phyloP scores from a whole-genome alignment of 2,888 invertebrate species.

The Fragum sueziense region DNA sequence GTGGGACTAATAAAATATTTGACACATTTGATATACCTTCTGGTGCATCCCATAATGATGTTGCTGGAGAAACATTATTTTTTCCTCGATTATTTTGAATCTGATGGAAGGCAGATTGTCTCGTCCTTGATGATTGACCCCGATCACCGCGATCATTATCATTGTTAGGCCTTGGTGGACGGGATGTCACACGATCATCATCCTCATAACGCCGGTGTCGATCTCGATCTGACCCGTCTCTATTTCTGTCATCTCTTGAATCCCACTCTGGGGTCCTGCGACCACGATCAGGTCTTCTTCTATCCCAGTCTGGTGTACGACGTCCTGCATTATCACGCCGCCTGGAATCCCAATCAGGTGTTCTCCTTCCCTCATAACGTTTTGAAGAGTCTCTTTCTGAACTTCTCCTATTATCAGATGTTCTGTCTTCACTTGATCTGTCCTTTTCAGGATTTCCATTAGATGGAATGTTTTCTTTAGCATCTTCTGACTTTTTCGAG shows the following conservation, averaged over 20 bases:
- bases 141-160: constrained; percentile 18
- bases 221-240: constrained; percentile 25
- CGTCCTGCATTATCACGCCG: constrained; percentile 19
- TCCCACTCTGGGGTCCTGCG: constrained; percentile 47
- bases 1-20: constrained; percentile 72
- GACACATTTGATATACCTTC: constrained; percentile 64
- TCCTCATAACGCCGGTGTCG: constrained; percentile 32
- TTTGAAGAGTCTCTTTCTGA: constrained; percentile 7
- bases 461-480: neutral
- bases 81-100: constrained; percentile 60
- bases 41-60: constrained; percentile 77
- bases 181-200: constrained; percentile 29
- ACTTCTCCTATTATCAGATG: neutral
- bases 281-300: constrained; percentile 33
- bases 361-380: constrained; percentile 15
- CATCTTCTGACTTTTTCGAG: constrained; percentile 13
- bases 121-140: constrained; percentile 19
- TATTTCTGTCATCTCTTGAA: constrained; percentile 16
- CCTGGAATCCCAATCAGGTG: constrained; percentile 30
- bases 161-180: constrained; percentile 54
- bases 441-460: neutral
- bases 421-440: neutral
- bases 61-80: constrained; percentile 78
- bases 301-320: constrained; percentile 54
- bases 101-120: constrained; percentile 68